phyloP scores from a whole-genome alignment of 2,113 vertebrate species.

The Isichthys henryi region DNA sequence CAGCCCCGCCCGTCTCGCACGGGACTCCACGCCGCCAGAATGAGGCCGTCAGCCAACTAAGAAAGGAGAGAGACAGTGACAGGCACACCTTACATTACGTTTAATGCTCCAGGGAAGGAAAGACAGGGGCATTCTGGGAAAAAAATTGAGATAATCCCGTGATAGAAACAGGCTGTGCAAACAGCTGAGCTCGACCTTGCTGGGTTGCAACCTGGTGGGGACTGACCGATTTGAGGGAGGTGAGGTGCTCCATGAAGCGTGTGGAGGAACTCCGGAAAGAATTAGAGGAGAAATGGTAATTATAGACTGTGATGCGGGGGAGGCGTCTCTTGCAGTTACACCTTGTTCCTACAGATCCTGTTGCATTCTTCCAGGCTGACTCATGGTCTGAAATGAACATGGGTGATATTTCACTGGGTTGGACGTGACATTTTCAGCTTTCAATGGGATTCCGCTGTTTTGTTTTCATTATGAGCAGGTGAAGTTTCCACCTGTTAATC shows the following conservation, averaged over 20 bases:
- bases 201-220: neutral
- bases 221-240: neutral
- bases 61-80: neutral
- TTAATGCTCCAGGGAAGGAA: neutral
- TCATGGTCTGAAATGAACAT: neutral
- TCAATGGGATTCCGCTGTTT: neutral
- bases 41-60: neutral
- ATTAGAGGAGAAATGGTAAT: slow-evolving; percentile 4
- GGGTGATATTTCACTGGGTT: neutral
- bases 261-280: slow-evolving; percentile 15
- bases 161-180: neutral
- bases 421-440: neutral
- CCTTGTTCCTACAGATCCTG: slow-evolving; percentile 19
- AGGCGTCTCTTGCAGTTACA: slow-evolving; percentile 1
- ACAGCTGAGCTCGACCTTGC: neutral
- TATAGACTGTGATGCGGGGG: neutral
- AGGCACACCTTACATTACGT: neutral
- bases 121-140: neutral
- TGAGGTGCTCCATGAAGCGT: neutral
- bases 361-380: slow-evolving; percentile 14
- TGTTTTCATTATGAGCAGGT: neutral
- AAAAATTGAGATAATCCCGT: neutral
- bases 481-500: neutral
- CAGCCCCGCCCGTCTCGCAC: neutral
- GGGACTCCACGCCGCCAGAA: neutral